Evolutionary conservation across 1,140 invertebrate species (phyloP).

Genomic region (Cecropterus lyciades): DNA sequence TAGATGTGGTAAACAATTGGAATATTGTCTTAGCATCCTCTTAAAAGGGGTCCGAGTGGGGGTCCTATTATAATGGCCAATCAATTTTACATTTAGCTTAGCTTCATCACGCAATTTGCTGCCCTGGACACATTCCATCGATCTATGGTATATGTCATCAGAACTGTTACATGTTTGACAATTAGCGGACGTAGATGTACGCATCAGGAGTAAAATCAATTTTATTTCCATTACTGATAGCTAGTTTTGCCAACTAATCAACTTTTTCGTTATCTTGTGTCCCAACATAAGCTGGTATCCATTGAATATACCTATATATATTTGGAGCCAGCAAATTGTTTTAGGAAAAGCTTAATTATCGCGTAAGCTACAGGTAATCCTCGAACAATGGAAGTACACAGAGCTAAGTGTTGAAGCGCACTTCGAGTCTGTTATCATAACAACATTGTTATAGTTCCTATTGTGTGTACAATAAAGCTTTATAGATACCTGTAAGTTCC

Average conservation of each 20-base stretch:
- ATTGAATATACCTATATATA: constrained; percentile 28
- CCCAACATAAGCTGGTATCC: constrained; percentile 37
- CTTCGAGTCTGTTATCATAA: constrained; percentile 43
- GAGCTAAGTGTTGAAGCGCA: constrained; percentile 42
- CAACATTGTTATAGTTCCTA: constrained; percentile 29
- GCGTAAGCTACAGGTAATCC: constrained; percentile 42
- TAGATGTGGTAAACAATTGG: too few species aligned
- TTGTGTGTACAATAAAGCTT: constrained; percentile 25
- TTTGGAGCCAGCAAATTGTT: constrained; percentile 11
- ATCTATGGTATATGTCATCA: too few species aligned
- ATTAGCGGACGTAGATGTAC: too few species aligned
- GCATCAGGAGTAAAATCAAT: background rate
- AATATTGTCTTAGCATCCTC: too few species aligned
- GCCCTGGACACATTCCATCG: too few species aligned
- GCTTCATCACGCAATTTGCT: too few species aligned
- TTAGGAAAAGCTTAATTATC: constrained; percentile 5
- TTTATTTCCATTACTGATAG: too few species aligned
- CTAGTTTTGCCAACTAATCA: constrained; percentile 29
- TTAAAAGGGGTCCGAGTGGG: too few species aligned
- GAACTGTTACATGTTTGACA: too few species aligned
- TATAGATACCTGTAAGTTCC: constrained; percentile 29
- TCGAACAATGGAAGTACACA: constrained; percentile 41
- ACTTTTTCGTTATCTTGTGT: constrained; percentile 28
- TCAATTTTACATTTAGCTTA: too few species aligned
- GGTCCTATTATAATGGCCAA: too few species aligned